Conservation (phyloP, 2,797 vertebrate species). For the Lacerta agilis region DNA sequence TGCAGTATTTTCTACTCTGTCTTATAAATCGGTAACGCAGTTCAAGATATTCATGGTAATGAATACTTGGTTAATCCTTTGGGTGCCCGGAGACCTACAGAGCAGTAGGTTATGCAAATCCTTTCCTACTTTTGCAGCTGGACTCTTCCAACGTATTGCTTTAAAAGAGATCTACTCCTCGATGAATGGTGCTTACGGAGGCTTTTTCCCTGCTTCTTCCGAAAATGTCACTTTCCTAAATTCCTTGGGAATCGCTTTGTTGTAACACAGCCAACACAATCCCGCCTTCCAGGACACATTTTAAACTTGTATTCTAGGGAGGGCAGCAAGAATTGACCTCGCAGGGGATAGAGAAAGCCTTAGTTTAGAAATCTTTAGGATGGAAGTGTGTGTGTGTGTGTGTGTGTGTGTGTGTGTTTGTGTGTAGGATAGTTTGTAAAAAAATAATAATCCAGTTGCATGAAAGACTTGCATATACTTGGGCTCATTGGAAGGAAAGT, state of each 20-base stretch:
- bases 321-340: not conserved
- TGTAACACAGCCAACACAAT: slow-evolving; percentile 17
- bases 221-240: slow-evolving; percentile 59
- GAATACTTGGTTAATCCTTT: slow-evolving; percentile 75
- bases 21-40: slow-evolving; percentile 73
- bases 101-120: slow-evolving; percentile 76
- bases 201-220: fast-evolving
- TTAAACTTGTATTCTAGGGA: slow-evolving; percentile 46
- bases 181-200: slow-evolving; percentile 45
- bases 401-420: not conserved
- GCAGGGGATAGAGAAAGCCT: slow-evolving; percentile 1
- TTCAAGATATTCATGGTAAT: slow-evolving; percentile 71
- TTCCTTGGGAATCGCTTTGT: slow-evolving; percentile 52
- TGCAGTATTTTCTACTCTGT: slow-evolving; percentile 69
- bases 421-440: slow-evolving; percentile 3
- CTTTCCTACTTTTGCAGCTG: slow-evolving; percentile 72
- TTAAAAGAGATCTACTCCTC: slow-evolving; percentile 50
- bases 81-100: slow-evolving; percentile 67
- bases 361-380: slow-evolving; percentile 48
- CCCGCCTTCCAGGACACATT: not conserved
- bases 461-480: slow-evolving; percentile 44
- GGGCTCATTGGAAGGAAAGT: slow-evolving; percentile 37
- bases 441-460: slow-evolving; percentile 50
- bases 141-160: slow-evolving; percentile 67
- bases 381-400: not conserved